A percentile compares a stretch with the other conserved stretches of the same genome.
phyloP scores from a whole-genome alignment of 2,113 vertebrate species.

The Petaurus breviceps region DNA sequence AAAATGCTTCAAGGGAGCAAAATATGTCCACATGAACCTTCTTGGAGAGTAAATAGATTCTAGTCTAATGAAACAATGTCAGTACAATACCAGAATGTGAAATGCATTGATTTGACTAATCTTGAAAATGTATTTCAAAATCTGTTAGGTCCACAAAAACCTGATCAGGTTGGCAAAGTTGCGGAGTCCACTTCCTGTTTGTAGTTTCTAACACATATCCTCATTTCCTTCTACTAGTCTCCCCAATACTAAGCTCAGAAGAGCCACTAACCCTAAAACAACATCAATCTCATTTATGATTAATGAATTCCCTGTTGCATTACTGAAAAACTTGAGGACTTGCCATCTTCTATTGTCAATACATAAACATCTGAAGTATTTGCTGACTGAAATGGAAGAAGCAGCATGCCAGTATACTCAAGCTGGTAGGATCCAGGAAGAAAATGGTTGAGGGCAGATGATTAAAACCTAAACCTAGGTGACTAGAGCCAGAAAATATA shows the following conservation, averaged over 20 bases:
- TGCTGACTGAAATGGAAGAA: slow-evolving; percentile 24
- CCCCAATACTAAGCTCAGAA: slow-evolving; percentile 20
- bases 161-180: not conserved
- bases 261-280: not conserved
- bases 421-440: slow-evolving; percentile 13
- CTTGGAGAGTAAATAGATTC: slow-evolving; percentile 20
- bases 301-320: slow-evolving; percentile 13
- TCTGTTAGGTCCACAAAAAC: not conserved
- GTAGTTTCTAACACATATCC: not conserved
- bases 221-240: slow-evolving; percentile 23
- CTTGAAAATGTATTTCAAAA: slow-evolving; percentile 54
- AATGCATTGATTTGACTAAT: not conserved
- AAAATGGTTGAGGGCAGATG: slow-evolving; percentile 28
- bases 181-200: not conserved
- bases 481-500: slow-evolving; percentile 26
- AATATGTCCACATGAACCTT: slow-evolving; percentile 26
- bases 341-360: slow-evolving; percentile 23
- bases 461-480: slow-evolving; percentile 30
- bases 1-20: slow-evolving; percentile 14
- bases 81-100: not conserved
- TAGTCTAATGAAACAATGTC: slow-evolving; percentile 4
- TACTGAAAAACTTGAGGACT: not conserved
- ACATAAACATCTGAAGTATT: slow-evolving; percentile 21
- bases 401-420: slow-evolving; percentile 6
- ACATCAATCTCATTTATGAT: not conserved